Evolutionary conservation across 2,797 vertebrate genomes (phyloP).

Genomic region (Enteromius unitaeniatus): DNA sequence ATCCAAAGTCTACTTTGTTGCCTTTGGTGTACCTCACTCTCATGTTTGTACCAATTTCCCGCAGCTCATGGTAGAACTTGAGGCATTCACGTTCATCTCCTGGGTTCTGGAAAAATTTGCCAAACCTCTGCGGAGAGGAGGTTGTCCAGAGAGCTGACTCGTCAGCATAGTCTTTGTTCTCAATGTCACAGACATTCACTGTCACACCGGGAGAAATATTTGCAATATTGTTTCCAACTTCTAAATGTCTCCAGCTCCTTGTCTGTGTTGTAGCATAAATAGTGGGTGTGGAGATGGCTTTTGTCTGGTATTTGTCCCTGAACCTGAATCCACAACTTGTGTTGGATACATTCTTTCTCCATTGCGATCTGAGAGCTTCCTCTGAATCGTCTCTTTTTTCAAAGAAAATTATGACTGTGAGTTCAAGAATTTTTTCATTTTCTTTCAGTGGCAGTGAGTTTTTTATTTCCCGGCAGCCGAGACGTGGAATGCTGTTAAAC

Average conservation of each 20-base stretch:
- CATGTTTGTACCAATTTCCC: not conserved
- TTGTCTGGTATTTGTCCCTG: conserved; percentile 45
- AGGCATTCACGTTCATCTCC: conserved; percentile 56
- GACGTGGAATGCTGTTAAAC: conserved; percentile 47
- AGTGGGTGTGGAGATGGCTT: conserved; percentile 46
- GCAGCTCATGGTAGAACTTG: conserved; percentile 48
- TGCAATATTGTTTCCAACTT: conserved; percentile 15
- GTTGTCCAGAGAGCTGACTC: conserved; percentile 39
- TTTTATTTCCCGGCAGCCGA: conserved; percentile 53
- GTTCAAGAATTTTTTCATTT: conserved; percentile 20
- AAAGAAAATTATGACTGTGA: conserved; percentile 58
- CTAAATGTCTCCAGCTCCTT: conserved; percentile 31
- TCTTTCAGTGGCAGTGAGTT: conserved; percentile 30
- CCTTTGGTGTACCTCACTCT: conserved; percentile 43
- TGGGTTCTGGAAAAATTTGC: conserved; percentile 40
- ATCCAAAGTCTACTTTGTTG: conserved; percentile 54
- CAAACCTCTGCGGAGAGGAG: conserved; percentile 22
- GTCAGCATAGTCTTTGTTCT: conserved; percentile 41
- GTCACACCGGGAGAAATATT: conserved; percentile 36
- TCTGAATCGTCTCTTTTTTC: conserved; percentile 1
- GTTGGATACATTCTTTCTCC: conserved; percentile 37
- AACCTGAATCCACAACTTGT: conserved; percentile 50
- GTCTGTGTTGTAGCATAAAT: conserved; percentile 44
- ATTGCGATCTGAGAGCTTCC: conserved; percentile 7
- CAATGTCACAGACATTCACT: conserved; percentile 26